These are phyloP conservation scores for Serilophus lunatus DNA, from an alignment of 2,113 vertebrate species.

Conservation along the genomic window DNA sequence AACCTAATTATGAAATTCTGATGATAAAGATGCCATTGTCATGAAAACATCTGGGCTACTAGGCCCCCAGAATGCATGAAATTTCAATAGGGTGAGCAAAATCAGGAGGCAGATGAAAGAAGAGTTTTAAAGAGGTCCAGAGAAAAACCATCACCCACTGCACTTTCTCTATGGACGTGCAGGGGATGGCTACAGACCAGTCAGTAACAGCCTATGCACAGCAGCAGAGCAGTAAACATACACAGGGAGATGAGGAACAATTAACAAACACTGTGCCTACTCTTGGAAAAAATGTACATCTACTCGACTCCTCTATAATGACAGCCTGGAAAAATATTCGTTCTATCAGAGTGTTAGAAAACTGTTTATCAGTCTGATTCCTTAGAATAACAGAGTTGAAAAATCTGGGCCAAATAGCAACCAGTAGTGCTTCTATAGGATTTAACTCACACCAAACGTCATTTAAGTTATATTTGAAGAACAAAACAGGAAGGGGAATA, in stretches of 20 bases:
- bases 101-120: neutral
- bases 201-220: neutral
- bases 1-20: constrained; percentile 47
- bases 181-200: neutral
- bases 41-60: constrained; percentile 51
- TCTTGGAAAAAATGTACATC: neutral
- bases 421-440: neutral
- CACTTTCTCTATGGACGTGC: neutral
- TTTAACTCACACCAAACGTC: neutral
- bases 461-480: neutral
- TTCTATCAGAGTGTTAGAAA: neutral
- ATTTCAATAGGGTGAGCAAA: constrained; percentile 40
- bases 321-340: neutral
- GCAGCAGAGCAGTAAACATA: neutral
- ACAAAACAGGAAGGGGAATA: neutral
- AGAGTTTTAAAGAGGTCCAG: constrained; percentile 9
- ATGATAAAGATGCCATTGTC: constrained; percentile 50
- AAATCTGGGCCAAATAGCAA: neutral
- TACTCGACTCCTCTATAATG: neutral
- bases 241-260: neutral
- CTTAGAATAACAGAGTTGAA: neutral
- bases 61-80: neutral
- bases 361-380: neutral
- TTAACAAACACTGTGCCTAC: neutral
- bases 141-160: neutral